Evolutionary conservation across 2,113 vertebrate species (phyloP).

Genomic region (human (Homo sapiens)): GRCh38 chr2:174113501-174114000

Average conservation of each 20-base stretch:
- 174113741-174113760: neutral
- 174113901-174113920: slow-evolving; percentile 4
- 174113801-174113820: neutral
- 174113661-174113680: neutral
- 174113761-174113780: neutral
- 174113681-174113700: slow-evolving; percentile 32
- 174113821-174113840: neutral
- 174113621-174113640: slow-evolving; percentile 27
- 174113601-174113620: neutral
- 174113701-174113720: neutral
- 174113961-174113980: neutral
- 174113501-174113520: neutral
- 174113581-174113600: neutral
- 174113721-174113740: slow-evolving; percentile 26
- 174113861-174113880: neutral
- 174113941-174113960: slow-evolving; percentile 28
- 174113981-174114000: slow-evolving; percentile 1
- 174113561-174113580: neutral
- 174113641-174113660: neutral
- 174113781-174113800: neutral
- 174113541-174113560: slow-evolving; percentile 34
- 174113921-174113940: neutral
- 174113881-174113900: neutral
- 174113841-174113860: neutral
- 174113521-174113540: slow-evolving; percentile 29